phyloP scores from a whole-genome alignment of 2,888 invertebrate genomes.

The Brenthis ino region DNA sequence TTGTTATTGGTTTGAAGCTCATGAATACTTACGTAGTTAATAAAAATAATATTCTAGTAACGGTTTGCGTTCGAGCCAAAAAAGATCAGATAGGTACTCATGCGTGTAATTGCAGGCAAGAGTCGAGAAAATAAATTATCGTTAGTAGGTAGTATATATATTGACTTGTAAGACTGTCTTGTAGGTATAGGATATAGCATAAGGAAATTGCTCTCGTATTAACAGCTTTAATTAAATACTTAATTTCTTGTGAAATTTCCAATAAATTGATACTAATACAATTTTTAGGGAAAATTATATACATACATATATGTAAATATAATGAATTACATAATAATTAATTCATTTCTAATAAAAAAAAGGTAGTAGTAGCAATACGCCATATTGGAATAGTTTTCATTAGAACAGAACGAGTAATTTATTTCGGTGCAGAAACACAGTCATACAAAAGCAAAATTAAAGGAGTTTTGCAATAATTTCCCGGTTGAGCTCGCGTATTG shows the following conservation, averaged over 20 bases:
- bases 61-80: neutral
- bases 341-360: no score
- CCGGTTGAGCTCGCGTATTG: constrained; percentile 57
- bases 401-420: constrained; percentile 10
- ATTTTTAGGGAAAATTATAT: no score
- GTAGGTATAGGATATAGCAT: no score
- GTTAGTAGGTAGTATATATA: neutral
- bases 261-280: no score
- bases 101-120: neutral
- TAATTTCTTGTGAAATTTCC: no score
- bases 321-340: no score
- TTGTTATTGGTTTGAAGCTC: constrained; percentile 23
- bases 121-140: neutral
- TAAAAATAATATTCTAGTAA: constrained; percentile 10
- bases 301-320: no score
- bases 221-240: no score
- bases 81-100: neutral
- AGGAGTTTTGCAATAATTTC: constrained; percentile 49
- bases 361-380: neutral
- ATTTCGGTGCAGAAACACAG: constrained; percentile 6
- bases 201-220: no score
- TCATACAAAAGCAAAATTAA: constrained; percentile 41
- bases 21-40: constrained; percentile 11
- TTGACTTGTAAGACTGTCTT: neutral
- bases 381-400: neutral